Evolutionary conservation across 2,888 invertebrate genomes (phyloP).

Genomic region (Tubulanus polymorphus): DNA sequence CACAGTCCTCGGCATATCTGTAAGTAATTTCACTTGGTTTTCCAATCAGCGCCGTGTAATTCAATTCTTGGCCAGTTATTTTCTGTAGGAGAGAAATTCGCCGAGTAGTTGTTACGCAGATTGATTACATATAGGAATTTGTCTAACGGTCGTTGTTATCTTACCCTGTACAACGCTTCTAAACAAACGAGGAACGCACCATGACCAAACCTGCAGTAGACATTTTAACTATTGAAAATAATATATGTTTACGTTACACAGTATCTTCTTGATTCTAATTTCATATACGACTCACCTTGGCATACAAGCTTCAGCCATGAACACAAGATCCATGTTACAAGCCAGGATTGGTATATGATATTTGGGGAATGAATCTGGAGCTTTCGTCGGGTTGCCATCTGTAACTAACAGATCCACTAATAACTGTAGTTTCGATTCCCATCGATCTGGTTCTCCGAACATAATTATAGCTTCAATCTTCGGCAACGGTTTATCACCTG

Average conservation of each 20-base stretch:
- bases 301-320: slow-evolving; percentile 65
- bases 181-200: slow-evolving; percentile 64
- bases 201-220: slow-evolving; percentile 59
- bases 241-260: background rate
- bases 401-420: slow-evolving; percentile 63
- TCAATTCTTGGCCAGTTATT: slow-evolving; percentile 61
- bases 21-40: slow-evolving; percentile 67
- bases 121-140: too few relatives aligned
- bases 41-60: slow-evolving; percentile 63
- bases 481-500: too few relatives aligned
- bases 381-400: slow-evolving; percentile 57
- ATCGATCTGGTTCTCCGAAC: slow-evolving; percentile 64
- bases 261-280: too few relatives aligned
- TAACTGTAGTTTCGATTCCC: slow-evolving; percentile 65
- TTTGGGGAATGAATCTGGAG: slow-evolving; percentile 54
- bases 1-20: slow-evolving; percentile 61
- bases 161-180: slow-evolving; percentile 61
- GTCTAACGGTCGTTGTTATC: background rate
- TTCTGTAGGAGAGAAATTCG: slow-evolving; percentile 48
- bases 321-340: slow-evolving; percentile 66
- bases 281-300: slow-evolving; percentile 57
- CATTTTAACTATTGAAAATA: too few relatives aligned
- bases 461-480: slow-evolving; percentile 62
- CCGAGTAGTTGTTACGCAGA: too few relatives aligned
- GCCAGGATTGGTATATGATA: slow-evolving; percentile 66